phyloP scores from a whole-genome alignment of 2,888 invertebrate genomes.

The Standfussiana lucernea region DNA sequence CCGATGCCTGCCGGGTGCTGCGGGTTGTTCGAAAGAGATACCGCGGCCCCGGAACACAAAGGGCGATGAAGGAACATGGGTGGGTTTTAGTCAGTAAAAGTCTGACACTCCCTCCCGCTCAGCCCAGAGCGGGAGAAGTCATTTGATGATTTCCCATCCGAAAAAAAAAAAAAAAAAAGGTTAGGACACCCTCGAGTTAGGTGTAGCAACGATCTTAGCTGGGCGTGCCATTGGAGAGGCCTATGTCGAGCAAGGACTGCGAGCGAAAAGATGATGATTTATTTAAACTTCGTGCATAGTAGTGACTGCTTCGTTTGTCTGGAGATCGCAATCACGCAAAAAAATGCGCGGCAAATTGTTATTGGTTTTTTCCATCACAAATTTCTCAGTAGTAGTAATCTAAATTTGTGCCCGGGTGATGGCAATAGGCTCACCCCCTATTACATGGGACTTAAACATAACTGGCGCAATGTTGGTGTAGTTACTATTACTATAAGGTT shows the following conservation, averaged over 20 bases:
- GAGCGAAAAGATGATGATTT: not conserved
- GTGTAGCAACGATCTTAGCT: not conserved
- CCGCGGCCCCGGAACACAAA: too few species aligned
- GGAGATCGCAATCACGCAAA: not conserved
- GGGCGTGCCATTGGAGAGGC: not conserved
- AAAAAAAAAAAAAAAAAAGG: too few species aligned
- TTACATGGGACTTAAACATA: not conserved
- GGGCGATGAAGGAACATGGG: too few species aligned
- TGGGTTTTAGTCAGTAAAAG: too few species aligned
- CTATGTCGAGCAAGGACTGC: too few species aligned
- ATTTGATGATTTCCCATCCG: too few species aligned
- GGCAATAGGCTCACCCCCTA: not conserved
- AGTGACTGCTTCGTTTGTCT: not conserved
- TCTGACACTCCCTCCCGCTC: too few species aligned
- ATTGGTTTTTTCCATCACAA: not conserved
- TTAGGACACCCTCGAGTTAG: not conserved
- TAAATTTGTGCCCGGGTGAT: not conserved
- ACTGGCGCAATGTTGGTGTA: not conserved
- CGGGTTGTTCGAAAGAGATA: too few species aligned
- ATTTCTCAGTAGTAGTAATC: not conserved
- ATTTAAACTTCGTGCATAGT: not conserved
- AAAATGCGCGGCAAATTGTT: not conserved
- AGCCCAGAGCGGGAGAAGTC: too few species aligned
- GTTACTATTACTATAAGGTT: too few species aligned
- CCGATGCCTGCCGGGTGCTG: too few species aligned